A percentile compares a stretch with the other conserved stretches of the same genome.
These are phyloP conservation scores for Cheilosia variabilis DNA, from an alignment of 2,888 invertebrate genomes.

Conservation along the genomic window DNA sequence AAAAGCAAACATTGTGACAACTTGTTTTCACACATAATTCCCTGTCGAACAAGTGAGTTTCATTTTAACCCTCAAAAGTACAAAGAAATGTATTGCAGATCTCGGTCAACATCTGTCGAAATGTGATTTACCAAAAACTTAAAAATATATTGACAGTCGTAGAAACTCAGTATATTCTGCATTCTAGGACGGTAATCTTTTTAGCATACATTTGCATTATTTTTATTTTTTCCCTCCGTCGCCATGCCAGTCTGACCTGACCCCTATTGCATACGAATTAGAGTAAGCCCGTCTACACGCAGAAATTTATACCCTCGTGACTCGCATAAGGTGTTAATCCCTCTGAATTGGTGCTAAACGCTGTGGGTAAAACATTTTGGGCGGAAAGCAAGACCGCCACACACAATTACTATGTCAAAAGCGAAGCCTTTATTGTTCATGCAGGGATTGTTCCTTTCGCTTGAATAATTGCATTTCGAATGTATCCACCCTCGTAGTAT, in stretches of 20 bases:
- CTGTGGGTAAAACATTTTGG: slow-evolving; percentile 53
- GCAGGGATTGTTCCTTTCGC: slow-evolving; percentile 62
- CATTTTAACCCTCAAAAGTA: background rate
- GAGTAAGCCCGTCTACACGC: slow-evolving; percentile 31
- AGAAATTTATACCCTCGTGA: slow-evolving; percentile 34
- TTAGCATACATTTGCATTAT: slow-evolving; percentile 73
- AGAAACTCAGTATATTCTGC: slow-evolving; percentile 29
- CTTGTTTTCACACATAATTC: slow-evolving; percentile 2
- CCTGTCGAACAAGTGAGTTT: slow-evolving; percentile 29
- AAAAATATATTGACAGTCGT: slow-evolving; percentile 49
- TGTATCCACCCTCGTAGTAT: slow-evolving; percentile 30
- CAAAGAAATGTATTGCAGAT: slow-evolving; percentile 7
- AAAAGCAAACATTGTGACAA: slow-evolving; percentile 17
- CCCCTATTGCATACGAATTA: slow-evolving; percentile 55
- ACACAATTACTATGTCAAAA: slow-evolving; percentile 56
- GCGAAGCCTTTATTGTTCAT: slow-evolving; percentile 28
- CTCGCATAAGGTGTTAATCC: slow-evolving; percentile 69
- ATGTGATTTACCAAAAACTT: slow-evolving; percentile 43
- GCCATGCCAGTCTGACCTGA: slow-evolving; percentile 25
- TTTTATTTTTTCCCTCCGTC: slow-evolving; percentile 45
- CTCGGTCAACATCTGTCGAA: slow-evolving; percentile 56
- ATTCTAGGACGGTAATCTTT: slow-evolving; percentile 67
- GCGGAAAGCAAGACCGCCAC: slow-evolving; percentile 66
- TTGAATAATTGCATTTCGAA: slow-evolving; percentile 53
- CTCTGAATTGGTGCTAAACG: slow-evolving; percentile 69